These are phyloP conservation scores for Drosophila ficusphila DNA, from an alignment of 1,140 invertebrate genomes.

Conservation along the genomic window DNA sequence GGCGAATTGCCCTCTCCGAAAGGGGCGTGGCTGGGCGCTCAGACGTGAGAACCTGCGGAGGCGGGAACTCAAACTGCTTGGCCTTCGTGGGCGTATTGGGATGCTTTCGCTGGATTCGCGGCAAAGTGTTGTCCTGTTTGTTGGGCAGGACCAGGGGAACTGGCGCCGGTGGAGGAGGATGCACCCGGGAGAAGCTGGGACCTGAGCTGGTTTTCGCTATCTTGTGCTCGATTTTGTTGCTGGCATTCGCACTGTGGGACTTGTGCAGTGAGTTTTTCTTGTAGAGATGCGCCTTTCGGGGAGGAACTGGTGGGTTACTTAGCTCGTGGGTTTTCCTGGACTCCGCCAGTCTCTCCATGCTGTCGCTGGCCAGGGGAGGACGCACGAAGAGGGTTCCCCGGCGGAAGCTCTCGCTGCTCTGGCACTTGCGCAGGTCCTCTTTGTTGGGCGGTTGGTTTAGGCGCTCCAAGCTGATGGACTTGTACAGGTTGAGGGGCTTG, in stretches of 20 bases:
- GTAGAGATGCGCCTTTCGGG: conserved; percentile 59
- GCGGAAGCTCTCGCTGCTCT: conserved; percentile 49
- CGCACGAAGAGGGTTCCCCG: conserved; percentile 26
- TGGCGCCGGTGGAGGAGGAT: background rate
- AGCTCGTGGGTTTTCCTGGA: conserved; percentile 26
- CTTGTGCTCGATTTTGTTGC: conserved; percentile 73
- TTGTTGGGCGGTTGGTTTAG: conserved; percentile 8
- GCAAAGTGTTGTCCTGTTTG: conserved; percentile 65
- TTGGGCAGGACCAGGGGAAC: conserved; percentile 49
- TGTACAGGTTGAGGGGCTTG: conserved; percentile 44
- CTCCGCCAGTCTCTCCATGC: conserved; percentile 52
- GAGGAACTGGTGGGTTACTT: conserved; percentile 50
- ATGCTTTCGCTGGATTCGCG: conserved; percentile 67
- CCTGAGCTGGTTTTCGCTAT: conserved; percentile 77
- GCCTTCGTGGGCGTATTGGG: conserved; percentile 67
- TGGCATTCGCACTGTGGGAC: conserved; percentile 65
- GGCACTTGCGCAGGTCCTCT: conserved; percentile 46
- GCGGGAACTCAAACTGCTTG: conserved; percentile 72
- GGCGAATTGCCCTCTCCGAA: conserved; percentile 85
- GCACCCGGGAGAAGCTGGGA: conserved; percentile 44
- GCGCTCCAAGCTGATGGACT: conserved; percentile 63
- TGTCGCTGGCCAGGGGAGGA: conserved; percentile 70
- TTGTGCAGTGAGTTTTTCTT: conserved; percentile 70
- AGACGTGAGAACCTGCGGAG: conserved; percentile 8
- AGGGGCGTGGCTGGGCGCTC: conserved; percentile 71